phyloP scores from a whole-genome alignment of 2,888 invertebrate genomes.

The Heliconius aoede region DNA sequence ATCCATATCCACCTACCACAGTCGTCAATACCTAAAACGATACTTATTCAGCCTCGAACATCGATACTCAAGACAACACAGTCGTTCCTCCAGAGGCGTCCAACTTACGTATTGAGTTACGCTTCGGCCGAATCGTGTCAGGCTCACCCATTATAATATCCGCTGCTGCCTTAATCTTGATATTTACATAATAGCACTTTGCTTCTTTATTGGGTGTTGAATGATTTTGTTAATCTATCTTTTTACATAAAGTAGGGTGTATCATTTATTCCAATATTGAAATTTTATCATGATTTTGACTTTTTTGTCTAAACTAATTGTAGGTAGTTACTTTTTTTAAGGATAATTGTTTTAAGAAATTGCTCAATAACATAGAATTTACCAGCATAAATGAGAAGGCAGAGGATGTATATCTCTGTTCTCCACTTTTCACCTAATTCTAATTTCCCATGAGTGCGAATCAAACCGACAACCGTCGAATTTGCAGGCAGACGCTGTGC shows the following conservation, averaged over 20 bases:
- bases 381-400: too few species aligned
- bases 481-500: neutral
- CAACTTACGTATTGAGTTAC: slow-evolving; percentile 81
- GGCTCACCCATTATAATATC: slow-evolving; percentile 69
- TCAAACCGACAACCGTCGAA: neutral
- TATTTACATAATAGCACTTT: slow-evolving; percentile 73
- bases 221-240: slow-evolving; percentile 36
- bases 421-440: neutral
- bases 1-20: neutral
- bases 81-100: slow-evolving; percentile 62
- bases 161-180: slow-evolving; percentile 67
- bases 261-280: too few species aligned
- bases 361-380: too few species aligned
- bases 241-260: neutral
- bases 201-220: slow-evolving; percentile 41
- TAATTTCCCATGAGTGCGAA: neutral
- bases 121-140: slow-evolving; percentile 73
- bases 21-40: neutral
- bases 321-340: too few species aligned
- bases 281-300: neutral
- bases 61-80: slow-evolving; percentile 8
- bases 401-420: too few species aligned
- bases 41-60: neutral
- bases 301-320: neutral
- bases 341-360: too few species aligned